Evolutionary conservation across 2,797 vertebrate species (phyloP).

Genomic region (Limnodromus scolopaceus): DNA sequence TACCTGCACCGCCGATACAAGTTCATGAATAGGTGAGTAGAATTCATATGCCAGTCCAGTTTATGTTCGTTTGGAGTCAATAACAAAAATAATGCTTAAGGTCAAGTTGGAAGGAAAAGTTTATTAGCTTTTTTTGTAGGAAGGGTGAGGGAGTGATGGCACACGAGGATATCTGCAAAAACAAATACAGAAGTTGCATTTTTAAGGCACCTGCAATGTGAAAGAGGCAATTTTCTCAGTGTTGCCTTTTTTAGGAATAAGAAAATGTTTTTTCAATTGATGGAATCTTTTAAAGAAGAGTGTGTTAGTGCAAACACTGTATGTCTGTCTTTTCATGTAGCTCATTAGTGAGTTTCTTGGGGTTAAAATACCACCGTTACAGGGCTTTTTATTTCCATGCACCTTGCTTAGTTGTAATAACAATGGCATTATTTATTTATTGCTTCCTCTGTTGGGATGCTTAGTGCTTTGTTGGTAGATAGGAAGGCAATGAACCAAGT

Average conservation of each 20-base stretch:
- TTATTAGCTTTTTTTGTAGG: not conserved
- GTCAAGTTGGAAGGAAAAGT: not conserved
- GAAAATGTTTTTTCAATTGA: not conserved
- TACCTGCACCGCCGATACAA: constrained; percentile 92
- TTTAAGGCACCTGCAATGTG: not conserved
- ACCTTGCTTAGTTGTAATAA: not conserved
- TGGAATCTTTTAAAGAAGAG: not conserved
- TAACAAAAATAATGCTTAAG: not conserved
- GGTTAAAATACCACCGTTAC: not conserved
- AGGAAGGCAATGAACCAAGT: not conserved
- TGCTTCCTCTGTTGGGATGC: not conserved
- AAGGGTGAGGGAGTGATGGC: not conserved
- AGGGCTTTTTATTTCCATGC: not conserved
- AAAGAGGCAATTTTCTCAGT: not conserved
- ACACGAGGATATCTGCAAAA: not conserved
- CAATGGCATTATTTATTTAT: not conserved
- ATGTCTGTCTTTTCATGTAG: not conserved
- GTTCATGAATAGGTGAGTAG: constrained; percentile 93
- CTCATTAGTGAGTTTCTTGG: not conserved
- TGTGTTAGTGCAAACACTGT: not conserved
- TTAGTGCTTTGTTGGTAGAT: not conserved
- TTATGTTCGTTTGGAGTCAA: not conserved
- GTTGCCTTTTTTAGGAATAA: not conserved
- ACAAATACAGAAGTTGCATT: not conserved
- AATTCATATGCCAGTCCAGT: not conserved